These are phyloP conservation scores for Diacarnus erythraeanus DNA, from an alignment of 37 sponge, comb jelly and placozoan genomes.

Conservation along the genomic window DNA sequence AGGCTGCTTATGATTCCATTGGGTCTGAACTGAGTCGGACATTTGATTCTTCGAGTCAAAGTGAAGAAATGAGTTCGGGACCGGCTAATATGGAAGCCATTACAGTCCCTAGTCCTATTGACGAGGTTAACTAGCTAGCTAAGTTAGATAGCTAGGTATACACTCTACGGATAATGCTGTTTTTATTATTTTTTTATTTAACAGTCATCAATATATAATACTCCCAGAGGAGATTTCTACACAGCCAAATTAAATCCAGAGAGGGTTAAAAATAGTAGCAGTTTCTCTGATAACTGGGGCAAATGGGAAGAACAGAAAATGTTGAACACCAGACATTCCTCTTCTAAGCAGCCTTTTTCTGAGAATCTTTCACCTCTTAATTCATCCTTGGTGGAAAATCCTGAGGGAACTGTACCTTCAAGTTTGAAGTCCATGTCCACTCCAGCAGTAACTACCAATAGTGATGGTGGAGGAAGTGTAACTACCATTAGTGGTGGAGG, in stretches of 20 bases:
- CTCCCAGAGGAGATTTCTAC: neutral
- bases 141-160: neutral
- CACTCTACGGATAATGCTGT: neutral
- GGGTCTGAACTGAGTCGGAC: conserved; percentile 53
- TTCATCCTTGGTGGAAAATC: too few species aligned
- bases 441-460: neutral
- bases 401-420: too few species aligned
- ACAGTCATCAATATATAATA: neutral
- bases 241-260: neutral
- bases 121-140: neutral
- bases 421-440: too few species aligned
- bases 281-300: conserved; percentile 2
- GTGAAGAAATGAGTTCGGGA: neutral
- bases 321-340: neutral
- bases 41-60: conserved; percentile 27
- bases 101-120: neutral
- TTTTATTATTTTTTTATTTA: neutral
- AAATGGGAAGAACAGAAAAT: conserved; percentile 11
- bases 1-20: conserved; percentile 59
- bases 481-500: neutral
- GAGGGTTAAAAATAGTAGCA: neutral
- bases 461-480: neutral
- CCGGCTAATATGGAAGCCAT: neutral
- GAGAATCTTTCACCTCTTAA: neutral
- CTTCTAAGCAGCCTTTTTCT: neutral